These are phyloP conservation scores for Hypotaenidia philippensis DNA, from an alignment of 2,797 vertebrate genomes.

Conservation along the genomic window DNA sequence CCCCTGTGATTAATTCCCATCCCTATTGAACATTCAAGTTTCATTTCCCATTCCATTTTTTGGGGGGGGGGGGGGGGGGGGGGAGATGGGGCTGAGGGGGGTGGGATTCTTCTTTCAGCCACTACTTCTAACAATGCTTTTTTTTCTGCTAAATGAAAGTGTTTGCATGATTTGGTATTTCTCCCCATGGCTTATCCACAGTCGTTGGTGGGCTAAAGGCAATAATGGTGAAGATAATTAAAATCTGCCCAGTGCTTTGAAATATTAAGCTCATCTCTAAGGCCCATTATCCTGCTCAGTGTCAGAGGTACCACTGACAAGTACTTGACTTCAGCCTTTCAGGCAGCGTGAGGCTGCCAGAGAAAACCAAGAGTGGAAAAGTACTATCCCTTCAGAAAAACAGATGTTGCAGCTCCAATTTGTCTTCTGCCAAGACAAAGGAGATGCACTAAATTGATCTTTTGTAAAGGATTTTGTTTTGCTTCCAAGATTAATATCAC, in stretches of 20 bases:
- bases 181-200: background rate
- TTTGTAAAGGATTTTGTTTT: conserved; percentile 61
- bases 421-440: conserved; percentile 70
- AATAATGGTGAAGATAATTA: conserved; percentile 50
- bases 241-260: conserved; percentile 56
- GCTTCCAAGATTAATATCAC: conserved; percentile 68
- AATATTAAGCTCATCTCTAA: conserved; percentile 43
- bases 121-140: background rate
- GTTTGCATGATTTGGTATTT: background rate
- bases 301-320: conserved; percentile 64
- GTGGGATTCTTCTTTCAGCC: conserved; percentile 52
- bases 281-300: conserved; percentile 34
- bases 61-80: too few species aligned
- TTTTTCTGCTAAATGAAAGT: conserved; percentile 49
- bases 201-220: background rate
- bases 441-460: conserved; percentile 69
- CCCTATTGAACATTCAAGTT: conserved; percentile 63
- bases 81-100: background rate
- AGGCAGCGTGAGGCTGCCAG: background rate
- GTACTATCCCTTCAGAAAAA: conserved; percentile 56
- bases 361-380: conserved; percentile 70
- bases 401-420: conserved; percentile 68
- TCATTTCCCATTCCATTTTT: conserved; percentile 55
- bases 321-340: conserved; percentile 46
- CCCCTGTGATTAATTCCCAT: conserved; percentile 61